These are phyloP conservation scores for Puffinus mauretanicus DNA, from an alignment of 2,113 vertebrate species.

Conservation along the genomic window DNA sequence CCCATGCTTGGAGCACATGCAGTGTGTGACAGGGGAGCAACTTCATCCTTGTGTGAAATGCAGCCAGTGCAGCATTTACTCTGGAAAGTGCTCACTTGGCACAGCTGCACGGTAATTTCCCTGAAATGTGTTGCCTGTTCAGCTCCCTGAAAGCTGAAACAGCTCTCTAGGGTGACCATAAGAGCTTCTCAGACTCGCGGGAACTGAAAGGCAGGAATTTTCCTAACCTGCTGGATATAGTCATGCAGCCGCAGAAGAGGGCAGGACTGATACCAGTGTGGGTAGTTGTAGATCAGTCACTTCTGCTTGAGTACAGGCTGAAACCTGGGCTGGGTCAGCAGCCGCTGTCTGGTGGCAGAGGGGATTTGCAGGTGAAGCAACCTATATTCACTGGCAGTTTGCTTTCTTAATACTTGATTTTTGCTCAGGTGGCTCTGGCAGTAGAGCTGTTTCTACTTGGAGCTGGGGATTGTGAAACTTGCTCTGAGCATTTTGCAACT, in stretches of 20 bases:
- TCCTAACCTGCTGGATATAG: background rate
- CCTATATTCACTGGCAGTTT: accelerated
- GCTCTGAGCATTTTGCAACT: background rate
- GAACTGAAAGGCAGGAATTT: background rate
- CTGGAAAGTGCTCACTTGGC: background rate
- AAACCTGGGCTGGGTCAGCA: background rate
- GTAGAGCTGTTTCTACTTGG: background rate
- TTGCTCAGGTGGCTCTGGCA: background rate
- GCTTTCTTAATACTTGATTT: background rate
- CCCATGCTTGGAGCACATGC: accelerated
- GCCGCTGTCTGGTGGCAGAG: background rate
- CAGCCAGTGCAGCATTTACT: accelerated
- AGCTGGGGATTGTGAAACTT: background rate
- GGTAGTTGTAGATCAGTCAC: background rate
- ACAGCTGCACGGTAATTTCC: background rate
- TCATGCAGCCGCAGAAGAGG: accelerated
- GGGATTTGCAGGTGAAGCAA: background rate
- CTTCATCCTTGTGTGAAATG: background rate
- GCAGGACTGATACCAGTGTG: background rate
- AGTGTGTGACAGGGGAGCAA: background rate
- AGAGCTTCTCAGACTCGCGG: background rate
- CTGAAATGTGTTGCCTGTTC: background rate
- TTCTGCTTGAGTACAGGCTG: background rate
- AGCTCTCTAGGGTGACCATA: background rate
- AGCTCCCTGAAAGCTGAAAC: background rate